Conservation (phyloP, 2,113 vertebrate genomes). For the Eulemur rufifrons region DNA sequence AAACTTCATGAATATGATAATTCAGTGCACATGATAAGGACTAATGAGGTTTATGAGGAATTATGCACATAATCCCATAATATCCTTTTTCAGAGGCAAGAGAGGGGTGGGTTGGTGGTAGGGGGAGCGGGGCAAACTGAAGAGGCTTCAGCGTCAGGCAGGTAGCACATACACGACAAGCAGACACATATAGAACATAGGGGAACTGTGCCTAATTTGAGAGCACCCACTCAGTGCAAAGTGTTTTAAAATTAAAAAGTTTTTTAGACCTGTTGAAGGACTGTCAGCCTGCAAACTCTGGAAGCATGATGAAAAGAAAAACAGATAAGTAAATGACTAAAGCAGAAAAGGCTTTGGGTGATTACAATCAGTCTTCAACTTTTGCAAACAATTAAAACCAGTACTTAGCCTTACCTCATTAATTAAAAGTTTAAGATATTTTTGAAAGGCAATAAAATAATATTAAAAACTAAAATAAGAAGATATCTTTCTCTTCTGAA, state of each 20-base stretch:
- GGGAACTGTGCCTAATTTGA: neutral
- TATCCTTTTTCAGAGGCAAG: neutral
- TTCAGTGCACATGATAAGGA: neutral
- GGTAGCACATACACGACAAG: neutral
- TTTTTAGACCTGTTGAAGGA: neutral
- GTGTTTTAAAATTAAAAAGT: neutral
- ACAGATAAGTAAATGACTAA: neutral
- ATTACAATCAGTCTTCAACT: neutral
- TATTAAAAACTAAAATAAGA: conserved; percentile 34
- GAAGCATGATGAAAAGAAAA: neutral
- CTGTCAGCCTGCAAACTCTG: neutral
- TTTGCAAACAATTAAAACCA: conserved; percentile 49
- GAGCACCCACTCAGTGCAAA: neutral
- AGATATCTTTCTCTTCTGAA: neutral
- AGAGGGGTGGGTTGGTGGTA: neutral
- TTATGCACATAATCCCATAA: neutral
- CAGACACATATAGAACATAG: neutral
- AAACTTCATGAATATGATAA: neutral
- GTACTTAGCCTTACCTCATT: neutral
- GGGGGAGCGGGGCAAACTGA: neutral
- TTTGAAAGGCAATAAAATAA: conserved; percentile 47
- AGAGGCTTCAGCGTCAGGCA: neutral
- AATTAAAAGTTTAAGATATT: conserved; percentile 44
- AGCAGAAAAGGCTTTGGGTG: neutral
- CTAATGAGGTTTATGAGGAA: neutral